A percentile compares a stretch with the other conserved stretches of the same genome.
phyloP scores from a whole-genome alignment of 2,113 vertebrate species.

The Prochilodus magdalenae region DNA sequence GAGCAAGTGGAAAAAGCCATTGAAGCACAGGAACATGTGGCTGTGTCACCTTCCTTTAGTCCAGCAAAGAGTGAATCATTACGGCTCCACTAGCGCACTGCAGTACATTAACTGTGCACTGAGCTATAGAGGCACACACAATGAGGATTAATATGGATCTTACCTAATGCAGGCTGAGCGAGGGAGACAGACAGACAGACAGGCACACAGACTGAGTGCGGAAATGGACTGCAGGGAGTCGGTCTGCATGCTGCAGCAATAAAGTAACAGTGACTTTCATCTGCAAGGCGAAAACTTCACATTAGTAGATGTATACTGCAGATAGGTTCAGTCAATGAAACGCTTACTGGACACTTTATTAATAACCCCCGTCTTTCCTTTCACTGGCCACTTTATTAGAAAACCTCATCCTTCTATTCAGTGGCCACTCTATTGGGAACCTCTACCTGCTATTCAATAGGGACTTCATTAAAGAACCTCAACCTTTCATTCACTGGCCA shows the following conservation, averaged over 20 bases:
- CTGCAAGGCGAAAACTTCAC: background rate
- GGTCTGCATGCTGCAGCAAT: background rate
- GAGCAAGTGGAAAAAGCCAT: background rate
- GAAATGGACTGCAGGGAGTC: background rate
- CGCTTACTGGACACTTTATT: no score
- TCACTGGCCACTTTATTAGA: no score
- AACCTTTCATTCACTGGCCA: no score
- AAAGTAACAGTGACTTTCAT: background rate
- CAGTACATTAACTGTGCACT: slow-evolving; percentile 5
- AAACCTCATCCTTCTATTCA: no score
- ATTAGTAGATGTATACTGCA: no score
- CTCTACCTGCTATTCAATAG: no score
- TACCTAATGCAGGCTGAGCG: background rate
- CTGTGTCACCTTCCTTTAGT: slow-evolving; percentile 2
- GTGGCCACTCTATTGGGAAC: no score
- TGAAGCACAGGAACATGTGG: background rate
- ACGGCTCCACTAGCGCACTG: background rate
- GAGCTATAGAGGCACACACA: slow-evolving; percentile 13
- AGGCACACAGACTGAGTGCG: background rate
- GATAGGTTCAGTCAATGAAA: no score
- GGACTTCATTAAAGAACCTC: no score
- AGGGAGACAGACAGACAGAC: background rate
- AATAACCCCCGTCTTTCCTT: no score
- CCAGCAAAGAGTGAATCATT: slow-evolving; percentile 9
- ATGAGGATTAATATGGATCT: slow-evolving; percentile 25